Evolutionary conservation across 2,113 vertebrate species (phyloP).

Genomic region (Dicentrarchus labrax): DNA sequence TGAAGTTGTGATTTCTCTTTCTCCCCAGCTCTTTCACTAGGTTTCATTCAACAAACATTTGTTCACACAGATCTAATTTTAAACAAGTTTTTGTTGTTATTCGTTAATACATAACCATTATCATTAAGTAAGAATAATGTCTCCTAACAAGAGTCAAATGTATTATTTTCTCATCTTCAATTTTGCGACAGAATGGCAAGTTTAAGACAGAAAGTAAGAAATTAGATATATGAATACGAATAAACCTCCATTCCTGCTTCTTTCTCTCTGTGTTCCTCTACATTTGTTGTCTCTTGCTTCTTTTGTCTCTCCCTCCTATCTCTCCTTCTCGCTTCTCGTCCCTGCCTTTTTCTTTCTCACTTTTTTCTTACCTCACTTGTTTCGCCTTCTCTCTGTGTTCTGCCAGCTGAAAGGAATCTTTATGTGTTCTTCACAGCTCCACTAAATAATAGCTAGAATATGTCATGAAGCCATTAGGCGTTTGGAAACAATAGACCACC

Average conservation of each 20-base stretch:
- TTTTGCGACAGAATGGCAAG: neutral
- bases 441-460: slow-evolving; percentile 60
- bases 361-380: neutral
- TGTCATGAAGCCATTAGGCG: slow-evolving; percentile 75
- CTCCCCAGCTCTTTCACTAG: neutral
- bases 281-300: neutral
- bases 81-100: neutral
- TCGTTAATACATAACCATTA: neutral
- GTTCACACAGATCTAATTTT: neutral
- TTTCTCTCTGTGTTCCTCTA: slow-evolving; percentile 14
- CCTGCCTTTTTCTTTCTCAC: neutral
- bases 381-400: slow-evolving; percentile 13
- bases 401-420: slow-evolving; percentile 34
- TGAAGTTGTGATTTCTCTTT: slow-evolving; percentile 28
- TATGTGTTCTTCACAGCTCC: slow-evolving; percentile 36
- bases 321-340: slow-evolving; percentile 1
- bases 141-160: neutral
- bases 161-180: neutral
- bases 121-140: neutral
- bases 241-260: neutral
- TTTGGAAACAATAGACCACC: slow-evolving; percentile 52
- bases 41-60: slow-evolving; percentile 12
- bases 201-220: neutral
- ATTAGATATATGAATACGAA: neutral
- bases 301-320: slow-evolving; percentile 4